These are phyloP conservation scores for Anticlea derivata DNA, from an alignment of 2,888 invertebrate genomes.

Conservation along the genomic window DNA sequence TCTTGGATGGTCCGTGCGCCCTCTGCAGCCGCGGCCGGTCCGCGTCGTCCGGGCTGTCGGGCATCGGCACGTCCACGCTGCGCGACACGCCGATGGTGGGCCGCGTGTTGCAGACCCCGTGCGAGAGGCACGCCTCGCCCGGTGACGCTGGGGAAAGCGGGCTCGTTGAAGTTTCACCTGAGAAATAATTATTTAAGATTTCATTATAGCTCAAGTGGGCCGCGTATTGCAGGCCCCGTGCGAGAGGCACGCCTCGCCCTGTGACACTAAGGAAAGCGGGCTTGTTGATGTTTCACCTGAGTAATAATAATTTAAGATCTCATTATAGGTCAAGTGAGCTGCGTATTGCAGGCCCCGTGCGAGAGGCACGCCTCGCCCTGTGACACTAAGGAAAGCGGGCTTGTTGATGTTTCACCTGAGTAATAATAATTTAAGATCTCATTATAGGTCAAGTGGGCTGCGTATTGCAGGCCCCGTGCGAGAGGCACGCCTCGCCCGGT, in stretches of 20 bases:
- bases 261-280: constrained; percentile 87
- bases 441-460: no score
- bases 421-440: constrained; percentile 40
- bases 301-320: constrained; percentile 40
- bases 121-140: constrained; percentile 80
- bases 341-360: constrained; percentile 45
- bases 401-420: constrained; percentile 89
- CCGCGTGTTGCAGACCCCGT: constrained; percentile 41
- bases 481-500: constrained; percentile 76
- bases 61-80: constrained; percentile 41
- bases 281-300: constrained; percentile 90
- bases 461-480: constrained; percentile 55
- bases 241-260: constrained; percentile 79
- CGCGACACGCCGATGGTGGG: constrained; percentile 55
- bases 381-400: constrained; percentile 88
- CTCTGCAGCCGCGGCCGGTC: constrained; percentile 91
- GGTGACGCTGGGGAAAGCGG: constrained; percentile 87
- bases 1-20: constrained; percentile 96
- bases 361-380: constrained; percentile 80
- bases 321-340: no score
- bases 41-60: constrained; percentile 45
- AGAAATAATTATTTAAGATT: constrained; percentile 27
- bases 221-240: constrained; percentile 45
- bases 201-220: constrained; percentile 31
- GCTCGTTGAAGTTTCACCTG: constrained; percentile 90